Evolutionary conservation across 2,113 vertebrate genomes (phyloP).

Genomic region (Callospermophilus lateralis): DNA sequence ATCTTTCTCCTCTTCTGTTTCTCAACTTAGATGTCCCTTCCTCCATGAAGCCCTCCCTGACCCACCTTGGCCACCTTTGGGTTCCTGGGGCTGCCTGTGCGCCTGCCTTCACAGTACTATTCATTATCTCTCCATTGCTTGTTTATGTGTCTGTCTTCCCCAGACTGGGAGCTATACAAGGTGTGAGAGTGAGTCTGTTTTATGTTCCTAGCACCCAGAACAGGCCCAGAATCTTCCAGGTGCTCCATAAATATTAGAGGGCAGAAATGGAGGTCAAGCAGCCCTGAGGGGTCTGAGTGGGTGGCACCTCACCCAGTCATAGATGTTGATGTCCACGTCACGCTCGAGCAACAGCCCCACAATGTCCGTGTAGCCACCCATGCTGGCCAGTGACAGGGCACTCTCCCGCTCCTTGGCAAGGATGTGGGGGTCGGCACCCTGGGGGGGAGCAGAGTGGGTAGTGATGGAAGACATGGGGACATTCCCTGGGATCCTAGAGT

Average conservation of each 20-base stretch:
- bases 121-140: neutral
- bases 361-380: slow-evolving; percentile 96
- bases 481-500: neutral
- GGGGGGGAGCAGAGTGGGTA: neutral
- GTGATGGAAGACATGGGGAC: neutral
- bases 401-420: slow-evolving; percentile 95
- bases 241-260: too few relatives aligned
- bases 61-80: neutral
- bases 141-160: neutral
- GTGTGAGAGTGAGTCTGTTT: neutral
- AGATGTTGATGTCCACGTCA: slow-evolving; percentile 95
- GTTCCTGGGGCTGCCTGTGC: neutral
- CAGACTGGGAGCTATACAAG: neutral
- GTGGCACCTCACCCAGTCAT: slow-evolving; percentile 94
- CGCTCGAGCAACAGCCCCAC: slow-evolving; percentile 92
- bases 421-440: slow-evolving; percentile 95
- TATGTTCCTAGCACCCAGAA: neutral
- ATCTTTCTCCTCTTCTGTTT: neutral
- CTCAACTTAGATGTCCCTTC: neutral
- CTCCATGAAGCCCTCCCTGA: slow-evolving; percentile 16
- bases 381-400: slow-evolving; percentile 95
- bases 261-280: neutral
- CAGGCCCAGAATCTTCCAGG: neutral
- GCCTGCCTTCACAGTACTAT: neutral
- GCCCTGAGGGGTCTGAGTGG: fast-evolving